Conservation (phyloP, 2,888 invertebrate species). For the Caenorhabditis sinica region DNA sequence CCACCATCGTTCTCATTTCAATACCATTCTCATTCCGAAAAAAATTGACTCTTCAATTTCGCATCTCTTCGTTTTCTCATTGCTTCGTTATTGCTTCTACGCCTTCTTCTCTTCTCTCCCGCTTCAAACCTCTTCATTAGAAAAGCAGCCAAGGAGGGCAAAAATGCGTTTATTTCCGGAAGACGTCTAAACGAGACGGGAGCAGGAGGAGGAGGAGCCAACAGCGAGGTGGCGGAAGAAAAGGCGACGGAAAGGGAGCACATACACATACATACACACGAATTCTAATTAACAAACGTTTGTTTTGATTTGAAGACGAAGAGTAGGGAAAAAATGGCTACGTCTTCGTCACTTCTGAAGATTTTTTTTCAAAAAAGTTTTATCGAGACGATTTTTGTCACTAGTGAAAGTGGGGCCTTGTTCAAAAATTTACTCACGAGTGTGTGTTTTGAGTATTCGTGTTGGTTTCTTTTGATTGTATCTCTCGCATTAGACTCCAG, state of each 20-base stretch:
- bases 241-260: neutral
- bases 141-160: constrained; percentile 33
- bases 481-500: no score
- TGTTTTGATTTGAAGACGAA: constrained; percentile 48
- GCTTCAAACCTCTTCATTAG: constrained; percentile 30
- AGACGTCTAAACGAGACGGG: constrained; percentile 21
- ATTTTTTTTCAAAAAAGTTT: no score
- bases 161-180: constrained; percentile 38
- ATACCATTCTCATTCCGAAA: neutral
- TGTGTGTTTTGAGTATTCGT: no score
- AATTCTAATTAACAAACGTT: constrained; percentile 66
- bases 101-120: neutral
- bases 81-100: neutral
- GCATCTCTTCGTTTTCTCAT: neutral
- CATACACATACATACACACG: constrained; percentile 1
- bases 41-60: neutral
- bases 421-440: no score
- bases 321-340: constrained; percentile 6
- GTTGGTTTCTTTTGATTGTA: no score
- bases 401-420: no score
- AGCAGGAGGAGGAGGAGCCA: neutral
- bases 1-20: neutral
- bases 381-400: no score
- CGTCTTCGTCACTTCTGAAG: constrained; percentile 4
- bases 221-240: constrained; percentile 1